These are phyloP conservation scores for Oreochromis spilurus DNA, from an alignment of 2,113 vertebrate species.

Conservation along the genomic window DNA sequence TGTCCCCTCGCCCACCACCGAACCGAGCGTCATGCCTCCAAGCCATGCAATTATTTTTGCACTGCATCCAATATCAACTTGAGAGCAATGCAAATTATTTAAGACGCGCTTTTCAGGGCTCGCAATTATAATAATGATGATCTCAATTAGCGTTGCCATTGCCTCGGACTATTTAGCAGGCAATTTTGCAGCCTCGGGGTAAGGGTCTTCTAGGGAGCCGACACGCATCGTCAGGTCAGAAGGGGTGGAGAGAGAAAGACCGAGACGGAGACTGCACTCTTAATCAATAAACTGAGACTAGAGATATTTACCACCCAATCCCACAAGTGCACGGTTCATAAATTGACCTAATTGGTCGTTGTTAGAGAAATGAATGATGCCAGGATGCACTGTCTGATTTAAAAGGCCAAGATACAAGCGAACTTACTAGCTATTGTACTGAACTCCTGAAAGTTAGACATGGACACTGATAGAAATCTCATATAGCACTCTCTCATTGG, in stretches of 20 bases:
- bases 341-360: slow-evolving; percentile 68
- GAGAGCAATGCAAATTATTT: slow-evolving; percentile 82
- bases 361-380: slow-evolving; percentile 48
- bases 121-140: slow-evolving; percentile 83
- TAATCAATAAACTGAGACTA: slow-evolving; percentile 68
- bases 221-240: slow-evolving; percentile 65
- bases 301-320: slow-evolving; percentile 58
- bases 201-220: slow-evolving; percentile 60
- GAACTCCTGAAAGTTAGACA: background rate
- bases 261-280: slow-evolving; percentile 38
- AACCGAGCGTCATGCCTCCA: slow-evolving; percentile 66
- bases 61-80: slow-evolving; percentile 76
- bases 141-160: slow-evolving; percentile 82
- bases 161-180: slow-evolving; percentile 78
- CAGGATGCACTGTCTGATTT: background rate
- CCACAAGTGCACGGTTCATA: slow-evolving; percentile 49
- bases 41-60: slow-evolving; percentile 79
- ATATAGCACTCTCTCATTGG: background rate
- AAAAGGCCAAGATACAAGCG: background rate
- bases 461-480: background rate
- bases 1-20: slow-evolving; percentile 31
- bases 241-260: slow-evolving; percentile 40
- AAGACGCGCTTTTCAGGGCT: slow-evolving; percentile 76
- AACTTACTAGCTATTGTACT: background rate
- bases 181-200: slow-evolving; percentile 73